A percentile compares a stretch with the other conserved stretches of the same genome.
phyloP scores from a whole-genome alignment of 2,797 vertebrate species.

The Pseudopleuronectes americanus region DNA sequence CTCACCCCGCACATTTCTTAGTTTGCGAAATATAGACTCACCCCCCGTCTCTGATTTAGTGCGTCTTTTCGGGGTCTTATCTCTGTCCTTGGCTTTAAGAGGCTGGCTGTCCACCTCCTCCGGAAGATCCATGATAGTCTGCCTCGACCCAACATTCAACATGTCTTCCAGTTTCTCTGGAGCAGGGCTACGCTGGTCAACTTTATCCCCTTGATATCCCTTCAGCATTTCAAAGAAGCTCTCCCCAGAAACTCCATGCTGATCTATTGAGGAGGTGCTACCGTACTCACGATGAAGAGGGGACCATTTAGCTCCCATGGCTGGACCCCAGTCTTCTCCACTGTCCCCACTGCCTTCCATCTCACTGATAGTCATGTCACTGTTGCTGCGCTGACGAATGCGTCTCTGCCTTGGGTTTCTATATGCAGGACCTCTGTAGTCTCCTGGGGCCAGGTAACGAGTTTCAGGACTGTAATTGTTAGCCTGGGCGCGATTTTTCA shows the following conservation, averaged over 20 bases:
- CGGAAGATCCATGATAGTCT: slow-evolving; percentile 86
- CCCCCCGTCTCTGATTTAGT: slow-evolving; percentile 97
- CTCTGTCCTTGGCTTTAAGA: slow-evolving; percentile 89
- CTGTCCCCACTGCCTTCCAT: slow-evolving; percentile 94
- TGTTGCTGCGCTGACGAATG: slow-evolving; percentile 96
- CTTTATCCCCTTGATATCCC: slow-evolving; percentile 90
- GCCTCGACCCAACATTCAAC: slow-evolving; percentile 86
- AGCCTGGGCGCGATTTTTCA: slow-evolving; percentile 87
- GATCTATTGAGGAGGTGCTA: slow-evolving; percentile 97
- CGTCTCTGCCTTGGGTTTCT: slow-evolving; percentile 89
- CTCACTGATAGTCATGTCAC: slow-evolving; percentile 95
- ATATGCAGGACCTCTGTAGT: slow-evolving; percentile 87
- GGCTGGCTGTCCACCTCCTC: slow-evolving; percentile 87
- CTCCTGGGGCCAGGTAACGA: slow-evolving; percentile 88
- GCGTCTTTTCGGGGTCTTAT: slow-evolving; percentile 95
- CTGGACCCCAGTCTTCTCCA: slow-evolving; percentile 91
- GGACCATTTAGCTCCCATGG: slow-evolving; percentile 88
- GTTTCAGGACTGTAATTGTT: slow-evolving; percentile 85
- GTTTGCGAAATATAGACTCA: slow-evolving; percentile 96
- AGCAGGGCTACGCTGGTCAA: slow-evolving; percentile 89
- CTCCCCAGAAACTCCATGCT: slow-evolving; percentile 90
- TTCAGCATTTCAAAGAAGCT: slow-evolving; percentile 95
- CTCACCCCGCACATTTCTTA: slow-evolving; percentile 92
- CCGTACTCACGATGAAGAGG: slow-evolving; percentile 96
- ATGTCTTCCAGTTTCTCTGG: slow-evolving; percentile 91